Percentiles rank a stretch among this genome's conserved stretches.
phyloP scores from a whole-genome alignment of 2,113 vertebrate genomes.

The Microcebus tavaratra region DNA sequence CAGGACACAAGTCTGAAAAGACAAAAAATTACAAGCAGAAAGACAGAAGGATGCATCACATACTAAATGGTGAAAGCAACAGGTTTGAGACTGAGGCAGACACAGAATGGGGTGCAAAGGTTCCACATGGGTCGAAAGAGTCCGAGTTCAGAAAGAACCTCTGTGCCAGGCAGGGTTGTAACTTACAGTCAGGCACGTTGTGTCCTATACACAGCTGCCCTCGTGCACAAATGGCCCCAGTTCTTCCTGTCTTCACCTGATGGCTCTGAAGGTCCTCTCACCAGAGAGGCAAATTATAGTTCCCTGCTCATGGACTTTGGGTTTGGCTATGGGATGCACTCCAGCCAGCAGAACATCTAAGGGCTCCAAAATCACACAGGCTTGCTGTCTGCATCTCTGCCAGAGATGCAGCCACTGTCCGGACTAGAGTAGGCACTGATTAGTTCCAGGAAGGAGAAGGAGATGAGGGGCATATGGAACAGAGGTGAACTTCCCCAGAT shows the following conservation, averaged over 20 bases:
- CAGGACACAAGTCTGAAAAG: neutral
- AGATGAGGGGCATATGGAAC: neutral
- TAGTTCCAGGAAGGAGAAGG: neutral
- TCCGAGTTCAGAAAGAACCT: neutral
- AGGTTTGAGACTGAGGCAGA: neutral
- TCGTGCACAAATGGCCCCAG: fast-evolving
- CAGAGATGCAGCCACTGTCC: neutral
- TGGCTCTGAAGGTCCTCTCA: neutral
- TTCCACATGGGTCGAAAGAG: neutral
- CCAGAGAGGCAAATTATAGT: neutral
- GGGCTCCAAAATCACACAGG: neutral
- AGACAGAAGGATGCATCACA: neutral
- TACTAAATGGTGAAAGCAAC: neutral
- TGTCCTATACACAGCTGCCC: neutral
- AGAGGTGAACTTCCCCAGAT: neutral
- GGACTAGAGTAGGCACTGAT: neutral
- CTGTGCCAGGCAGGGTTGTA: neutral
- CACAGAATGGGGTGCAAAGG: fast-evolving
- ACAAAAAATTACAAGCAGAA: neutral
- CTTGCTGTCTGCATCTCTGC: neutral
- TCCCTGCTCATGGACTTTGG: neutral
- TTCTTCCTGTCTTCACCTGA: neutral
- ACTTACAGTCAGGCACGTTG: fast-evolving
- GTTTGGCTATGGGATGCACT: neutral
- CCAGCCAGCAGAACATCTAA: neutral